A percentile compares a stretch with the other conserved stretches of the same genome.
These are phyloP conservation scores for Paramormyrops kingsleyae DNA, from an alignment of 2,113 vertebrate genomes.

Conservation along the genomic window DNA sequence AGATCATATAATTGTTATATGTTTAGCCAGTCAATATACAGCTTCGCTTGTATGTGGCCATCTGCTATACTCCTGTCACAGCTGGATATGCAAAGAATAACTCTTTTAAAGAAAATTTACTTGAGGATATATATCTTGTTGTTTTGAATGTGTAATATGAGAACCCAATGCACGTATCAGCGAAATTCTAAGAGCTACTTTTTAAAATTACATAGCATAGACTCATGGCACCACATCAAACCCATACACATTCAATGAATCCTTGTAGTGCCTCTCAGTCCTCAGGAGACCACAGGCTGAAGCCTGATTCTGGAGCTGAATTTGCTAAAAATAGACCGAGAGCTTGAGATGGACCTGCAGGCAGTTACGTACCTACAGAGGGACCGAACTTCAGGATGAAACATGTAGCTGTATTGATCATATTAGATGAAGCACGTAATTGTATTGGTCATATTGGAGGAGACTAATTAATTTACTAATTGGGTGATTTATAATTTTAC, in stretches of 20 bases:
- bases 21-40: not conserved
- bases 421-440: not conserved
- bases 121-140: not conserved
- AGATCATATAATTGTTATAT: not conserved
- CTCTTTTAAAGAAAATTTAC: not conserved
- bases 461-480: not conserved
- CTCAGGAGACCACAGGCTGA: not conserved
- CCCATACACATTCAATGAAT: not conserved
- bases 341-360: not conserved
- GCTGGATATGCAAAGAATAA: not conserved
- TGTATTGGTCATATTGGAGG: not conserved
- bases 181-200: not conserved
- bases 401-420: not conserved
- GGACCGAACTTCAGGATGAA: not conserved
- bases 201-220: not conserved
- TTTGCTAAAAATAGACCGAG: conserved; percentile 8
- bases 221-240: not conserved
- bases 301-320: not conserved
- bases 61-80: not conserved
- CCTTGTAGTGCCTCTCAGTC: not conserved
- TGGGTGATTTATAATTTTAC: not conserved
- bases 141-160: not conserved
- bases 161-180: not conserved
- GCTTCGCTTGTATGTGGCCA: not conserved
- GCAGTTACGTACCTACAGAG: not conserved